phyloP scores from a whole-genome alignment of 2,113 vertebrate genomes.

The Vulpes vulpes region DNA sequence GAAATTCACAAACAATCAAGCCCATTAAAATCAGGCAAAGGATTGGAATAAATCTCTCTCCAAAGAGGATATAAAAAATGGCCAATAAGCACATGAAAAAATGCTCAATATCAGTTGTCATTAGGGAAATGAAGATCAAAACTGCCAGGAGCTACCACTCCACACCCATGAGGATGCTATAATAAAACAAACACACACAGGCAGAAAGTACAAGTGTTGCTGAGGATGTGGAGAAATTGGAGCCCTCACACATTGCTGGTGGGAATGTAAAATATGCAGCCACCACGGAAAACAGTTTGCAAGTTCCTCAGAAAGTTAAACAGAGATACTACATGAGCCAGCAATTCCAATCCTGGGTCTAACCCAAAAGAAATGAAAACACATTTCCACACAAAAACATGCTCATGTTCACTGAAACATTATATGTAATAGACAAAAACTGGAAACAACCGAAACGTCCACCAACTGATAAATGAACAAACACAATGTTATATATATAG shows the following conservation, averaged over 20 bases:
- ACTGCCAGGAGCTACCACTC: neutral
- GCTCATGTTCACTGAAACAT: neutral
- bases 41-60: neutral
- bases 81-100: neutral
- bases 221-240: neutral
- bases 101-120: neutral
- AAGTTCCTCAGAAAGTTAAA: neutral
- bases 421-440: neutral
- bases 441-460: neutral
- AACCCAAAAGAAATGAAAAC: neutral
- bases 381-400: neutral
- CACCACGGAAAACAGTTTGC: neutral
- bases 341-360: neutral
- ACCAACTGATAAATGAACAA: neutral
- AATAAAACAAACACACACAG: neutral
- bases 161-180: neutral
- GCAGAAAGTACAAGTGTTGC: neutral
- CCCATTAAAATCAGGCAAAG: neutral
- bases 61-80: conserved; percentile 16
- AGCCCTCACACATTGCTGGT: neutral
- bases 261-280: neutral
- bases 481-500: neutral
- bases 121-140: neutral
- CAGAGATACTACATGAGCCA: neutral
- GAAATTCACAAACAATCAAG: conserved; percentile 15